Evolutionary conservation across 1,140 invertebrate genomes (phyloP).

Genomic region (Augochlora pura): DNA sequence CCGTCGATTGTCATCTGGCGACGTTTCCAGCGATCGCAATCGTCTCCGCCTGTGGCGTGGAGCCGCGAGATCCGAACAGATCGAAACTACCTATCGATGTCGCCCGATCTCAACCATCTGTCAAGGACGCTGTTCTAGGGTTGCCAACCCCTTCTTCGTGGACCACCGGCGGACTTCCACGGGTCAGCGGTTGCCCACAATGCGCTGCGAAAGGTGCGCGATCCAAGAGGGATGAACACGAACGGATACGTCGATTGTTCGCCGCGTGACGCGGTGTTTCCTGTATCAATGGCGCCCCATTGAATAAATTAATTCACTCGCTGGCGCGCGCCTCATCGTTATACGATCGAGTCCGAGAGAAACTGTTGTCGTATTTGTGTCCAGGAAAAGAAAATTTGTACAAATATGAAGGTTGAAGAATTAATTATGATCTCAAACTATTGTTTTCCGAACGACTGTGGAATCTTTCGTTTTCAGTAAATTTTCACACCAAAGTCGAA

Average conservation of each 20-base stretch:
- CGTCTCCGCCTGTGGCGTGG: conserved; percentile 24
- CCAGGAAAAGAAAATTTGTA: no score
- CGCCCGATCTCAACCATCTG: conserved; percentile 53
- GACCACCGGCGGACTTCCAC: conserved; percentile 42
- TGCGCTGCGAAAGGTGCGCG: conserved; percentile 39
- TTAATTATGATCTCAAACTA: no score
- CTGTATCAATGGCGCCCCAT: neutral
- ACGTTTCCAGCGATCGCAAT: conserved; percentile 29
- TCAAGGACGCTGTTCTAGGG: conserved; percentile 9
- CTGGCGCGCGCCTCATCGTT: no score
- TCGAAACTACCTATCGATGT: conserved; percentile 42
- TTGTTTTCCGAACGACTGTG: no score
- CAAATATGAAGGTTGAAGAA: no score
- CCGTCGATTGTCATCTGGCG: conserved; percentile 25
- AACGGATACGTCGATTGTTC: conserved; percentile 42
- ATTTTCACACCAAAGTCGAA: no score
- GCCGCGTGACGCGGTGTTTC: conserved; percentile 28
- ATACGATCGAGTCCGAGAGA: no score
- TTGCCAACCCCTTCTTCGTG: conserved; percentile 33
- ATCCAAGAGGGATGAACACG: conserved; percentile 35
- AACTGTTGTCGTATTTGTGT: no score
- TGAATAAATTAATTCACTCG: no score
- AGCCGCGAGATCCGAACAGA: conserved; percentile 29
- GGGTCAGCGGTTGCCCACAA: conserved; percentile 52
- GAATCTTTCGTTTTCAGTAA: no score